Base-by-base conservation (phyloP, 1,140 invertebrate genomes). In the Melitaea cinxia region DNA sequence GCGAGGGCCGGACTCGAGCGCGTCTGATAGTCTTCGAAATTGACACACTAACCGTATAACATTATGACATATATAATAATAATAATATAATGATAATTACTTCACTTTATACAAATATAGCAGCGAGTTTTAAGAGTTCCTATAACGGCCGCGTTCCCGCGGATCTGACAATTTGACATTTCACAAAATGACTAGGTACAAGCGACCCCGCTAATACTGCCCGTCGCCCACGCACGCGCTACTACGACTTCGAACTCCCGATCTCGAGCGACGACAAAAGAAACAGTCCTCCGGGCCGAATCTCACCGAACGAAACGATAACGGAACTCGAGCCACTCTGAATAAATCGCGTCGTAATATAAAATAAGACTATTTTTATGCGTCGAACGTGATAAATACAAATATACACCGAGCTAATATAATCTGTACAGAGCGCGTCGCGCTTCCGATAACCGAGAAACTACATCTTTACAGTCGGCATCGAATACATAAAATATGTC, bases 51-150 rank as follows among this genome's bases (percentile, higher is more conserved):
- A 81, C 77, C 77, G 88, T 87, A 70, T 85, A 91, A 90, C 75
- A 82, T 85, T 83, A 91, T 85, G 88, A 89, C 82, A 88, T 88
- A 85, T 84, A 90, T 83, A 80, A 88, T 84, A 83, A 88, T 84
- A 83, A 91, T 91, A 83, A 89, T 88, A 84, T 85, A 83, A 90
- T 80, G 80, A 88, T 89, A 87, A 91, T 92, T 88, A 91, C 78
- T 88, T 88, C 86, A 89, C 84, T 91, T 91, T 91, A 89, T 91
- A 91, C 91, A 92, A 87, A 90, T 91, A 91, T 82, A 91, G 89
- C 90, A 92, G 91, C 91, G 91, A 92, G 91, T 92, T 91, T 92
- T 92, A 90, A 91, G 91, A 92, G 91, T 92, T 92, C 91, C 91
- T 92, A 91, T 91, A 89, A 86, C 82, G 79, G 91, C 85, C 90